Base-by-base conservation (phyloP, 2,888 invertebrate genomes). In the Hoplodrina blanda region DNA sequence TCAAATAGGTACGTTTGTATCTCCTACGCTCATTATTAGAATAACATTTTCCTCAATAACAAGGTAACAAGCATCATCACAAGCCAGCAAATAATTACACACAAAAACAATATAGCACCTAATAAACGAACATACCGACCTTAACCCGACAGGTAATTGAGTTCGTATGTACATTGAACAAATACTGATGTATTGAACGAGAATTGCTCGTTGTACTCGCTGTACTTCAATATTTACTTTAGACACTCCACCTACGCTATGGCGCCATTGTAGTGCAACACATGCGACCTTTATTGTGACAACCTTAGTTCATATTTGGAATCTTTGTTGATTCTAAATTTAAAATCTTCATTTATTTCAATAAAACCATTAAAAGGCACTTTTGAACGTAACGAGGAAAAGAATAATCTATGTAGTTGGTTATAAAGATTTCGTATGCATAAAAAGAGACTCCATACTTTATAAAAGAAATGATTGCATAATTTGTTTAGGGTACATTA, bases 161-260 rank as follows among this genome's bases (percentile, higher is more conserved):
- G 46, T 74, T 46, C 6, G n/a, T 66, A 41, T 72, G 44, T 57
- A 52, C 50, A 46, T 49, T n/a, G 20, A 66, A 74, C 66, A 74
- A 57, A 74, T 56, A 74, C 67, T 57, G 17, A 44, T 52, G 50
- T 70, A 64, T 71, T 69, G 44, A 59, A 61, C 33, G 25, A 41
- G 57, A 54, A 50, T 37, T 49, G 49, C 72, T 56, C 20, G 49
- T 33, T 53, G 46, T 64, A 49, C 46, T 20, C 20, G 49, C 41
- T 53, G 46, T 64, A 49, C 46, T 20, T 71, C 55, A 77, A 64
- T 77, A 37, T 76, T 76, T 71, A 64, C 55, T 77, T 55, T 56
- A 17, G 25, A 15, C 69, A 46, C 25, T 2, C 25, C 25, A n/a
- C 73, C 56, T 44, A 73, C 66, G 55, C 50, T n/a, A 30, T 62